Conservation (phyloP, 2,797 vertebrate species). For the Rachycentron canadum region DNA sequence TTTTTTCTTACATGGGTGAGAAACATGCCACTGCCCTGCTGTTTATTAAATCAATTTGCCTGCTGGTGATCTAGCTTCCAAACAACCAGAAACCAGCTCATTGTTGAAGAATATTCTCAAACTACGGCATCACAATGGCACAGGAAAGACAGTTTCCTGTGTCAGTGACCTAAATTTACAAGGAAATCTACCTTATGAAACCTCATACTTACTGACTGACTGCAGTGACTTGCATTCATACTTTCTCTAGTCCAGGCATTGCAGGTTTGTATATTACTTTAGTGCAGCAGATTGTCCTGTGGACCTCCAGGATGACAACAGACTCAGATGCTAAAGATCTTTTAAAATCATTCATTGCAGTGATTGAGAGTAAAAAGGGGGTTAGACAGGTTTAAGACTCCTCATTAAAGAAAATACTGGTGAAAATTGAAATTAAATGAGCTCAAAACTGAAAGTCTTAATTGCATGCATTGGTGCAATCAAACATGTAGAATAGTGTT, state of each 20-base stretch:
- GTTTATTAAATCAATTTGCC: background rate
- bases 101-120: constrained; percentile 7
- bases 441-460: constrained; percentile 56
- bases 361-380: constrained; percentile 7
- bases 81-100: constrained; percentile 15
- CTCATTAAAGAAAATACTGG: constrained; percentile 49
- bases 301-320: constrained; percentile 62
- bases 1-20: background rate
- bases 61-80: background rate
- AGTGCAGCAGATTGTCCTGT: background rate
- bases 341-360: constrained; percentile 21
- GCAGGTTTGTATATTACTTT: background rate
- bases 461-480: constrained; percentile 69
- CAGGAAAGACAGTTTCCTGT: constrained; percentile 63
- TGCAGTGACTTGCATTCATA: constrained; percentile 7
- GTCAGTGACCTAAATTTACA: constrained; percentile 56
- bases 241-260: background rate
- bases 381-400: constrained; percentile 55
- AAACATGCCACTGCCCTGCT: background rate
- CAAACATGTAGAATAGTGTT: constrained; percentile 68
- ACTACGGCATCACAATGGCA: constrained; percentile 20
- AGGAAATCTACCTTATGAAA: constrained; percentile 22
- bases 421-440: constrained; percentile 67
- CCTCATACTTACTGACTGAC: background rate
- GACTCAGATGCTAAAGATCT: constrained; percentile 3